Evolutionary conservation across 2,888 invertebrate species (phyloP).

Genomic region (Drosophila atripex): DNA sequence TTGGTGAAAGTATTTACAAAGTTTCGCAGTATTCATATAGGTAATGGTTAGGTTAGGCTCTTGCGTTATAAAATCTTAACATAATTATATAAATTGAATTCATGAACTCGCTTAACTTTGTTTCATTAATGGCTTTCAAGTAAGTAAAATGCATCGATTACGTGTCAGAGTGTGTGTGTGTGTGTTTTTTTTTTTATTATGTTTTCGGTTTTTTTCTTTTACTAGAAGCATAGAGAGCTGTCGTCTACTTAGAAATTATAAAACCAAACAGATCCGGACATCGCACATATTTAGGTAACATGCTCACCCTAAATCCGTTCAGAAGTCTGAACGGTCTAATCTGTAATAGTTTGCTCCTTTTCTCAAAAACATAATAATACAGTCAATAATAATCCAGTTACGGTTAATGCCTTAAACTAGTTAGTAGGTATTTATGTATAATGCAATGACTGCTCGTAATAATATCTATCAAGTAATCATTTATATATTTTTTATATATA

Average conservation of each 20-base stretch:
- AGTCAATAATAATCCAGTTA: constrained; percentile 34
- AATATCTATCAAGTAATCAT: constrained; percentile 60
- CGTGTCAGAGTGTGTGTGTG: constrained; percentile 53
- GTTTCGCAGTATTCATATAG: constrained; percentile 56
- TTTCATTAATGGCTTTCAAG: constrained; percentile 32
- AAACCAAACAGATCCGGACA: constrained; percentile 60
- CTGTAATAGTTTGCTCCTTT: constrained; percentile 52
- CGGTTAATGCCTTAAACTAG: constrained; percentile 66
- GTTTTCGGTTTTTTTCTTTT: constrained; percentile 1
- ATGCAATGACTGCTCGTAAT: constrained; percentile 48
- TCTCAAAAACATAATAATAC: constrained; percentile 57
- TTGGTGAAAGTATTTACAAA: constrained; percentile 77
- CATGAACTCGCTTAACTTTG: constrained; percentile 46
- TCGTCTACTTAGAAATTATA: constrained; percentile 73
- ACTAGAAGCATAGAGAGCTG: constrained; percentile 51
- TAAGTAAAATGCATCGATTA: constrained; percentile 70
- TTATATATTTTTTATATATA: constrained; percentile 56
- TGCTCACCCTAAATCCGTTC: constrained; percentile 17
- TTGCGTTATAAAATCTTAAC: constrained; percentile 77
- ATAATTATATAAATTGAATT: constrained; percentile 70
- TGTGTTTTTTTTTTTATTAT: constrained; percentile 27
- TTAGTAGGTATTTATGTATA: constrained; percentile 61
- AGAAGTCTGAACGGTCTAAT: constrained; percentile 20
- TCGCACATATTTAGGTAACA: constrained; percentile 13
- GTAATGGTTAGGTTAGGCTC: constrained; percentile 48